These are phyloP conservation scores for Papilio demoleus DNA, from an alignment of 2,888 invertebrate species.

Conservation along the genomic window DNA sequence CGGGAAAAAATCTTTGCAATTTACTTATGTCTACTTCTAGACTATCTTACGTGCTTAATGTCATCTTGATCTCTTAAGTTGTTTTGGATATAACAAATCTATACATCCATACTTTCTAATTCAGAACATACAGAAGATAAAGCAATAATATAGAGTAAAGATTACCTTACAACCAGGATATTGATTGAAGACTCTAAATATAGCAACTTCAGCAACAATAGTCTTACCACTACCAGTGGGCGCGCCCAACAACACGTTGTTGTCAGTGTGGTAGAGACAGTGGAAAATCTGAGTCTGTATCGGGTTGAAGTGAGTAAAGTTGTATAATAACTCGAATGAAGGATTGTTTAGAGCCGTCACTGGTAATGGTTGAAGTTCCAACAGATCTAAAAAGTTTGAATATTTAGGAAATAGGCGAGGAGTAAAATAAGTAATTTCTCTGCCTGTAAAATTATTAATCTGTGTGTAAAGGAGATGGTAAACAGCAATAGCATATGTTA, in stretches of 20 bases:
- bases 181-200: slow-evolving; percentile 94
- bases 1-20: too few species aligned
- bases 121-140: too few species aligned
- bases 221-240: slow-evolving; percentile 99
- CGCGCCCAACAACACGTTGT: slow-evolving; percentile 96
- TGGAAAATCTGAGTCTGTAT: slow-evolving; percentile 99
- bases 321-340: slow-evolving; percentile 91
- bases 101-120: too few species aligned
- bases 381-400: slow-evolving; percentile 89
- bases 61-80: too few species aligned
- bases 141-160: too few species aligned
- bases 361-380: slow-evolving; percentile 95
- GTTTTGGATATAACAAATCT: too few species aligned
- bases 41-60: too few species aligned
- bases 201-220: slow-evolving; percentile 98
- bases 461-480: too few species aligned
- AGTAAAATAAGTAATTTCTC: not conserved
- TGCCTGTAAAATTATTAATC: too few species aligned
- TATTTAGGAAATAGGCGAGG: too few species aligned
- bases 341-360: slow-evolving; percentile 91
- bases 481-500: too few species aligned
- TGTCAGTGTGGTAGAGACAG: slow-evolving; percentile 96
- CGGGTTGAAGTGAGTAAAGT: slow-evolving; percentile 98
- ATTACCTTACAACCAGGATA: slow-evolving; percentile 90
- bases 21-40: too few species aligned